Base-by-base conservation (phyloP, 2,113 vertebrate species). In the Melozone crissalis region DNA sequence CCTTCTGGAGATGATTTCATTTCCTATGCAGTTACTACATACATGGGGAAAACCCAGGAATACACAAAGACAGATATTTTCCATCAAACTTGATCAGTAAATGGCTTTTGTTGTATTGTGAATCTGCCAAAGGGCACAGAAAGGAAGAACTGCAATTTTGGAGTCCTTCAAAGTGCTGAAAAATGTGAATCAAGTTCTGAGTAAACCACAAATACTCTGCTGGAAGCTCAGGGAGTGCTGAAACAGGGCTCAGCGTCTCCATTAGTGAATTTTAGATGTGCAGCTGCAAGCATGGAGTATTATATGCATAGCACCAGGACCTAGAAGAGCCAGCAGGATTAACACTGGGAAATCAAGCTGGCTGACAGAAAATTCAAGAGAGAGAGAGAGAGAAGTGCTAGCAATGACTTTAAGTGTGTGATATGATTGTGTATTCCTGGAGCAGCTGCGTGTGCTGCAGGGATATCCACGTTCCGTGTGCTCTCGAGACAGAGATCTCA, bases 1-100 rank as follows among this genome's bases (percentile, higher is more conserved):
- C 57, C 86, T 87, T 93, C 31, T 74, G 77, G 24, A 20, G 79
- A 35, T 97, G 30, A 94, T 26, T 92, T 96, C 33, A 95, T 68
- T 94, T 96, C 89, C 86, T 81, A 28, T 28, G 52, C 61, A 86
- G 23, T 96, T 83, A 62, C 37, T 46, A 84, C 80, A 96, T 7
- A 66, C 3, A 20, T 0, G 27, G 94, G 92, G 5, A 97, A 97
- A 81, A 35, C 68, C 92, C 93, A 39, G 86, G 68, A 81, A 84
- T 55, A 74, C 5, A 74, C 76, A 57, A 39, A 90, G 59, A 20
- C 85, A 88, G 69, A 71, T 43, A 90, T 93, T 95, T 97, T 94
- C 89, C 94, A 93, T 63, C 43, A 33, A 31, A 67, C 61, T 43
- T 0, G 0, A 71, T 39, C 33, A 58, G 39, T n/a, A 13, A 62